Evolutionary conservation across 35 echinoderm and acorn worm species (phyloP).

Genomic region (Heliocidaris erythrogramma): DNA sequence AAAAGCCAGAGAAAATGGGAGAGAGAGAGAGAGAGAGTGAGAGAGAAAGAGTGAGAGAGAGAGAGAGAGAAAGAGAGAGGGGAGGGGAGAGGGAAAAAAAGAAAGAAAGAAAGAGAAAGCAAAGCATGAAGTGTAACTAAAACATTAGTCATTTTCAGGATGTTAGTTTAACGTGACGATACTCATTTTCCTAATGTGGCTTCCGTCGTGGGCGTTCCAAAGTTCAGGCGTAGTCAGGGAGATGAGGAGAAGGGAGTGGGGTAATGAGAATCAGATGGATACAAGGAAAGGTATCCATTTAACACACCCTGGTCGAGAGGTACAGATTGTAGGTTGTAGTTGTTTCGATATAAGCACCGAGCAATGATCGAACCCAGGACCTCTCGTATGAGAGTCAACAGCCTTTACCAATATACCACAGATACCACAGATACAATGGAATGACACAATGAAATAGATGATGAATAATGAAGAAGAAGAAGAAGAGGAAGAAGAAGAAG

Average conservation of each 20-base stretch:
- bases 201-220: not conserved
- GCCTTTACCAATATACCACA: no score
- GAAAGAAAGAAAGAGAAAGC: not conserved
- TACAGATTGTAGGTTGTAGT: no score
- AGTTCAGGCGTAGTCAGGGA: not conserved
- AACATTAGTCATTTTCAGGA: not conserved
- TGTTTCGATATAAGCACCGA: no score
- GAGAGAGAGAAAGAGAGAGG: not conserved
- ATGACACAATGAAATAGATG: not conserved
- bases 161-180: not conserved
- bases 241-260: no score
- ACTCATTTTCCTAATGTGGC: not conserved
- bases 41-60: not conserved
- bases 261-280: not conserved
- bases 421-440: not conserved
- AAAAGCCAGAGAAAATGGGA: not conserved
- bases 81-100: not conserved
- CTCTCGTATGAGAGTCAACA: no score
- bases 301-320: no score
- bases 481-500: not conserved
- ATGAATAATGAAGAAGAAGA: not conserved
- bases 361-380: no score
- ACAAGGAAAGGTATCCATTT: no score
- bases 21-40: not conserved
- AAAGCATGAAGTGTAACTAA: not conserved